Evolutionary conservation across 2,888 invertebrate genomes (phyloP).

Genomic region (Leptinotarsa rubiginosa): DNA sequence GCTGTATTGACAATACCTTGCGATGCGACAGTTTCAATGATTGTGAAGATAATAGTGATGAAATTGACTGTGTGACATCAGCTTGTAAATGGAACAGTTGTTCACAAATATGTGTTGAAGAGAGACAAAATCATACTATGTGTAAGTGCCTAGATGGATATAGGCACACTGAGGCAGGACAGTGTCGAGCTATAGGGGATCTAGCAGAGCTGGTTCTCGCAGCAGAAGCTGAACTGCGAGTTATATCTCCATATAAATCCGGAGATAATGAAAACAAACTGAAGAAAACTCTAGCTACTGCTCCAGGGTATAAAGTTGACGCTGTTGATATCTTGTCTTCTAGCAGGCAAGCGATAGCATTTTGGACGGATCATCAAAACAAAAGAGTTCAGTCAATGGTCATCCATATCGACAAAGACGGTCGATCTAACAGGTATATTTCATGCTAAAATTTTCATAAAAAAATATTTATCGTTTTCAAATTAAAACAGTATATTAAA

Average conservation of each 20-base stretch:
- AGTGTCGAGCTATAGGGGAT: constrained; percentile 71
- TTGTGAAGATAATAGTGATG: constrained; percentile 70
- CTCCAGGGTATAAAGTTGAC: constrained; percentile 68
- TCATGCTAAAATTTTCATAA: neutral
- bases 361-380: constrained; percentile 67
- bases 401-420: constrained; percentile 55
- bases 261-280: constrained; percentile 62
- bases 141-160: constrained; percentile 77
- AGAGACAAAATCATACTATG: constrained; percentile 68
- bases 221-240: constrained; percentile 71
- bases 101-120: constrained; percentile 80
- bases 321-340: constrained; percentile 69
- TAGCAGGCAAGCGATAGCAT: constrained; percentile 56
- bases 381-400: constrained; percentile 65
- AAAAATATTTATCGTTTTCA: too few relatives aligned
- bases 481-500: too few relatives aligned
- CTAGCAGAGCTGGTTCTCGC: constrained; percentile 75
- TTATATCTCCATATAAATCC: constrained; percentile 74
- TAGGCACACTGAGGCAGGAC: constrained; percentile 64
- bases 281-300: constrained; percentile 61
- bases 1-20: constrained; percentile 70
- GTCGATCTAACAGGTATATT: constrained; percentile 43
- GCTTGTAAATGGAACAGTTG: constrained; percentile 79
- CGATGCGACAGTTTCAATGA: constrained; percentile 72
- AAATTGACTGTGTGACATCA: constrained; percentile 58